A percentile compares a stretch with the other conserved stretches of the same genome.
Evolutionary conservation across 2,113 vertebrate genomes (phyloP).

Genomic region (Ptilorrhoa leucosticta): DNA sequence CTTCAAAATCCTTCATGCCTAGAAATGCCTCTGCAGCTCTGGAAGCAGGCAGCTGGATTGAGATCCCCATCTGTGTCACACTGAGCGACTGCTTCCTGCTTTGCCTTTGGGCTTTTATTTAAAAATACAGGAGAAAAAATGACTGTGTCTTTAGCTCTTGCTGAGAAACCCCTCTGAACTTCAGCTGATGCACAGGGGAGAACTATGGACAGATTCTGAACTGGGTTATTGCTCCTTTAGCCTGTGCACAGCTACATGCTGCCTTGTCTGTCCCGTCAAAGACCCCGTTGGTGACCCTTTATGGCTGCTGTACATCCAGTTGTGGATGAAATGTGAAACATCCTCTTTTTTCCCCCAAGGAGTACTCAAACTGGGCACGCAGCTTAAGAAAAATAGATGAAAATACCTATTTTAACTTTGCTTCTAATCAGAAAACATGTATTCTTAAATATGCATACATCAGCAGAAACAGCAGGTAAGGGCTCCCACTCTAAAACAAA

Average conservation of each 20-base stretch:
- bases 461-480: not conserved
- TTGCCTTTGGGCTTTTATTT: not conserved
- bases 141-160: not conserved
- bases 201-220: not conserved
- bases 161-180: not conserved
- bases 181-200: not conserved
- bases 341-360: not conserved
- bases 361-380: not conserved
- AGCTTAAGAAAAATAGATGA: not conserved
- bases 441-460: not conserved
- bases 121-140: not conserved
- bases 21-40: not conserved
- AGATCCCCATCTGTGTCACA: not conserved
- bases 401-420: not conserved
- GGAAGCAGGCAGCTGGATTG: not conserved
- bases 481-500: constrained; percentile 13
- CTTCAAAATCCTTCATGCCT: not conserved
- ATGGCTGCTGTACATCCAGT: not conserved
- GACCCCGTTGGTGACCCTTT: not conserved
- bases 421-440: not conserved
- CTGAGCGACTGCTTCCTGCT: not conserved
- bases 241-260: too few species aligned
- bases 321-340: not conserved
- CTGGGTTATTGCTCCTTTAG: not conserved
- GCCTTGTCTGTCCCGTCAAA: not conserved